Base-by-base conservation (phyloP, 2,797 vertebrate species). In the Loriculus beryllinus region DNA sequence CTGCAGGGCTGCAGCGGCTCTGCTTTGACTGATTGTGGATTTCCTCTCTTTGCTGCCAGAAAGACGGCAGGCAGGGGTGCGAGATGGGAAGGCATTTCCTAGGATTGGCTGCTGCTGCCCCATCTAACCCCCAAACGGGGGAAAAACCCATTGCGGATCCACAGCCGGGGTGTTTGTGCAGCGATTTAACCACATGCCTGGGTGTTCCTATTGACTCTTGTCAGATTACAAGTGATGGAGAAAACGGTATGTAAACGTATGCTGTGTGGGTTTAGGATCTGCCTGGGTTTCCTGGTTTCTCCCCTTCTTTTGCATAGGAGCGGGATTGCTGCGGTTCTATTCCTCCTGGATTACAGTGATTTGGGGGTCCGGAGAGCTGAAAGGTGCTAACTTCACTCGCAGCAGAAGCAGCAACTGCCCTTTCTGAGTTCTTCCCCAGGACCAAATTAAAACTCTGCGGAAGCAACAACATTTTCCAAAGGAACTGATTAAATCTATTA, bases 401-500 rank as follows among this genome's bases (percentile, higher is more conserved):
- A 21, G 67, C 67, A 26, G 65, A 57, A 83, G 70, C 48, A 10
- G 33, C 54, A 19, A 2, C 8, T 59, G 70, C 76, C 63, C 54
- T 28, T 25, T 20, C 48, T 0, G 33, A 91, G 76, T 33, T 81
- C 39, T 62, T 74, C 40, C 20, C n/a, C 7, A 0, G n/a, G 31
- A 82, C 15, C 16, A 3, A 35, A 28, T 49, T 4, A 42, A 95
- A 94, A 56, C 63, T 31, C 64, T 12, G 12, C 12, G 68, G 94
- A 95, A 96, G 45, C 90, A 33, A 57, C 90, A 90, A 48, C 82
- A 80, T 92, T 96, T 95, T 92, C 90, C 94, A 68, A 87, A 93
- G 96, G 95, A 95, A 85, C 94, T 91, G 95, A 95, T 96, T 88
- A 86, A 45, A 96, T 95, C 95, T 95, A 85, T 93, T 70, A 85